These are phyloP conservation scores for Montifringilla adamsi DNA, from an alignment of 2,113 vertebrate genomes.

Conservation along the genomic window DNA sequence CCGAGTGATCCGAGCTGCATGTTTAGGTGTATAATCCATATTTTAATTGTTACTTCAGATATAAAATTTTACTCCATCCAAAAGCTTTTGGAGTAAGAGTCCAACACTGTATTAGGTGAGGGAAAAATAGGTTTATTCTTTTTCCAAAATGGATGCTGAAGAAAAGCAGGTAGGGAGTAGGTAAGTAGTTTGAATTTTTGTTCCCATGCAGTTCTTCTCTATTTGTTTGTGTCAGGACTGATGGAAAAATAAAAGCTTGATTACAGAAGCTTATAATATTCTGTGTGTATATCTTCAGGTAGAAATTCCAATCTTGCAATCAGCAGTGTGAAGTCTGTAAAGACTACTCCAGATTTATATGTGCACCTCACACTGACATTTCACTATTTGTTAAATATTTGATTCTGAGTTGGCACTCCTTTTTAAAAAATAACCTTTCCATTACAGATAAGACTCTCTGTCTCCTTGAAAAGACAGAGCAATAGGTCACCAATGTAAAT, in stretches of 20 bases:
- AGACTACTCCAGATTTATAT: background rate
- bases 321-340: background rate
- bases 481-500: background rate
- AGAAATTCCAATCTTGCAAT: background rate
- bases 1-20: background rate
- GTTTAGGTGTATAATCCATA: background rate
- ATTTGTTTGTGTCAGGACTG: background rate
- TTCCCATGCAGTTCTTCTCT: background rate
- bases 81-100: background rate
- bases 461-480: background rate
- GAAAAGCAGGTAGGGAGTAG: background rate
- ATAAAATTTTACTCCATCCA: background rate
- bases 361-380: background rate
- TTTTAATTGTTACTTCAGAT: background rate
- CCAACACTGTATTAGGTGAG: background rate
- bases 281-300: background rate
- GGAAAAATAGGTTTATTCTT: background rate
- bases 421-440: background rate
- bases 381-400: background rate
- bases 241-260: background rate
- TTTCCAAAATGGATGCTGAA: background rate
- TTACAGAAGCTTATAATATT: background rate
- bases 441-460: background rate
- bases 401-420: background rate
- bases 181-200: background rate